Base-by-base conservation (phyloP, 2,888 invertebrate genomes). In the Patella caerulea region DNA sequence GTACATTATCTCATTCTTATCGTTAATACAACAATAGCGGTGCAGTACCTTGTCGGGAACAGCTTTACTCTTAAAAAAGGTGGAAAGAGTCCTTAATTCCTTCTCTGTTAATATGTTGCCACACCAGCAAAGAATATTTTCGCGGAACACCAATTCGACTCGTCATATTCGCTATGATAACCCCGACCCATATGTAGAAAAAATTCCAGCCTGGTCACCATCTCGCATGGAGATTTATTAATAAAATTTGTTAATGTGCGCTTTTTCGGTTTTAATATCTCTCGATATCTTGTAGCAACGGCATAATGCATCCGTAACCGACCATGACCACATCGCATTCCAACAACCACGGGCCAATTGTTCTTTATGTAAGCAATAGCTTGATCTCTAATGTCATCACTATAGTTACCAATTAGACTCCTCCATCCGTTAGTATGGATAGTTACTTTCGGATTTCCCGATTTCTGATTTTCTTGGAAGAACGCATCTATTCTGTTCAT, bases 141-240 rank as follows among this genome's bases (percentile, higher is more conserved):
- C 12, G 76, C 76, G 17, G 45, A 55, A 24, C 74, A n/a, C 79
- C 79, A 79, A 34, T 76, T 71, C 70, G 9, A 19, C 9, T 17
- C 14, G 17, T 3, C 19, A 59, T 59, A 17, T 4, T 79, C 72
- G 9, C 65, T 34, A 19, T 59, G 56, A 14, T 76, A 73, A 14
- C 77, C 79, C 79, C 76, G 77, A 55, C 79, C 79, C 79, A 76
- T 76, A 71, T 78, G 80, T 29, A 78, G 71, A 56, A 72, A 74
- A 78, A 80, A 75, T 17, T 59, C 59, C 19, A 19, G 14, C 72
- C 78, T 71, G 29, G 72, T 71, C 19, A 72, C 55, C 15, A 74
- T 78, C n/a, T 12, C 17, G 15, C 55, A 34, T 53, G 65, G 74
- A 73, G 73, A 73, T 34, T 56, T 54, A n/a, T 71, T 29, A 12